A percentile compares a stretch with the other conserved stretches of the same genome.
Conservation (phyloP, 2,797 vertebrate species). For the Alca torda region DNA sequence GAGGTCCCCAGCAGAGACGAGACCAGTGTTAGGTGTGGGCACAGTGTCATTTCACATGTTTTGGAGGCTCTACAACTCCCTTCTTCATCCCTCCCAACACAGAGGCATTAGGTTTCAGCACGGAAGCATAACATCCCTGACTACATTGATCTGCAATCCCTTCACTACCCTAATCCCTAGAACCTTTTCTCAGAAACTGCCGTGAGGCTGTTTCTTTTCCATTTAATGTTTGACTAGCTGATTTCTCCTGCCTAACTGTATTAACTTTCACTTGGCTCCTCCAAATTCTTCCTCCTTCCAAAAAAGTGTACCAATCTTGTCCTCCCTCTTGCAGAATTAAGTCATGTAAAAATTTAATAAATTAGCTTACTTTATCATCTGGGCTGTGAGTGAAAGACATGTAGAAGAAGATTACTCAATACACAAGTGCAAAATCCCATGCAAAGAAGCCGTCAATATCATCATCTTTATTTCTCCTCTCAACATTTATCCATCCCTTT, state of each 20-base stretch:
- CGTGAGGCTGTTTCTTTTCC: not conserved
- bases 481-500: not conserved
- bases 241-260: not conserved
- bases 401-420: not conserved
- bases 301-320: not conserved
- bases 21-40: rapidly evolving
- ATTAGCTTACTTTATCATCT: not conserved
- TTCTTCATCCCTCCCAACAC: not conserved
- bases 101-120: not conserved
- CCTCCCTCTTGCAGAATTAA: not conserved
- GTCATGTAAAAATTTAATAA: not conserved
- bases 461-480: not conserved
- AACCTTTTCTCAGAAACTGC: not conserved
- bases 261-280: not conserved
- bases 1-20: not conserved
- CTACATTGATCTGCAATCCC: not conserved
- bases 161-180: not conserved
- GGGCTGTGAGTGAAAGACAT: not conserved
- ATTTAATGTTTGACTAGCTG: not conserved
- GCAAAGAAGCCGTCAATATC: not conserved
- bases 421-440: not conserved
- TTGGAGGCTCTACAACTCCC: not conserved
- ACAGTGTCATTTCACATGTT: rapidly evolving
- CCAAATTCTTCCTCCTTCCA: not conserved
- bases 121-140: rapidly evolving